Percentiles rank a stretch among this genome's conserved stretches.
Conservation (phyloP, 2,797 vertebrate genomes). For the Parauchenoglanis punctatus region DNA sequence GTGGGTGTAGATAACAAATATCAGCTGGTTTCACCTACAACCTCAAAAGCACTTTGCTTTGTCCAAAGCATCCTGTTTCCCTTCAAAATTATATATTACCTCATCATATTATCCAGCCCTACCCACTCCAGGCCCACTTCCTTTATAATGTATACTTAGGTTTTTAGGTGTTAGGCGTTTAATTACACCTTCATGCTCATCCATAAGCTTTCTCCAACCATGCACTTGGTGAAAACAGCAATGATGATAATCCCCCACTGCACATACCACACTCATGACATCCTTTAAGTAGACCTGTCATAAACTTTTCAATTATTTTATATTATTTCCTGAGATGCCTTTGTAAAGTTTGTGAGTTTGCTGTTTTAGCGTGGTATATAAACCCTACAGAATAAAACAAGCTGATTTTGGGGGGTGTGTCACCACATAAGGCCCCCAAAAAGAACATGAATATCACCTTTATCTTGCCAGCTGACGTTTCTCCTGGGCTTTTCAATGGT, state of each 20-base stretch:
- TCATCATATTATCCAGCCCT: constrained; percentile 11
- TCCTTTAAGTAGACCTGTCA: no score
- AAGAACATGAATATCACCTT: constrained; percentile 71
- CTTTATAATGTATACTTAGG: constrained; percentile 2
- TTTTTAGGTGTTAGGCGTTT: neutral
- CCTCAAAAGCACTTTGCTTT: neutral
- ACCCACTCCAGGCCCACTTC: neutral
- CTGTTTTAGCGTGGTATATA: no score
- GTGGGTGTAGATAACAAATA: neutral
- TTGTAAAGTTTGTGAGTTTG: no score
- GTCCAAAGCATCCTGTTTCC: neutral
- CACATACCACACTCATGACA: neutral
- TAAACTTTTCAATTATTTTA: no score
- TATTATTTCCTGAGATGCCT: no score
- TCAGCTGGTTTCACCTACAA: neutral
- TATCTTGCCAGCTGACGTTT: constrained; percentile 87
- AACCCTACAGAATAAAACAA: no score
- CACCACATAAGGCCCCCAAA: no score
- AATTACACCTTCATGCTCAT: constrained; percentile 4
- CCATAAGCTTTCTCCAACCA: neutral
- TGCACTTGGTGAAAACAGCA: neutral
- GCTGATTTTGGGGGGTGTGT: no score
- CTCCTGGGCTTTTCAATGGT: constrained; percentile 79
- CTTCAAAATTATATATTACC: neutral
- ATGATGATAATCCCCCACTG: neutral